phyloP scores from a whole-genome alignment of 2,888 invertebrate species.

The Agapetus fuscipes region DNA sequence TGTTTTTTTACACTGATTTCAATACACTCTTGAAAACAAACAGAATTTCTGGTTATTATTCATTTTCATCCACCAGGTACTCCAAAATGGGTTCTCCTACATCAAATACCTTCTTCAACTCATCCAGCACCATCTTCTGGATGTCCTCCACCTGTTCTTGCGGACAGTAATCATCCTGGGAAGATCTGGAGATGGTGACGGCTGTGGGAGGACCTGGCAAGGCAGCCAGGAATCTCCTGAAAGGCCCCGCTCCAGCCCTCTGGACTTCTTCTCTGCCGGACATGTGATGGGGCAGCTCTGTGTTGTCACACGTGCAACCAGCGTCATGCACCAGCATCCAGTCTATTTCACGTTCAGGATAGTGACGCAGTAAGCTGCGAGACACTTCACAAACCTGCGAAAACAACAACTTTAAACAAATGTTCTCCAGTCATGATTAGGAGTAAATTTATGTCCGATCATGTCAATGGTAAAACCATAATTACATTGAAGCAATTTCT shows the following conservation, averaged over 20 bases:
- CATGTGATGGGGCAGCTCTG: slow-evolving; percentile 76
- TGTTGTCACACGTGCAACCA: slow-evolving; percentile 81
- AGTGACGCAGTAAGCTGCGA: slow-evolving; percentile 40
- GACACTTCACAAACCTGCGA: slow-evolving; percentile 40
- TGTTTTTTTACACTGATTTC: too few relatives aligned
- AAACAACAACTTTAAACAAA: not conserved
- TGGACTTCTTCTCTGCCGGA: slow-evolving; percentile 59
- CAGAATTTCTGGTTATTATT: too few relatives aligned
- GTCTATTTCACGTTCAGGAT: slow-evolving; percentile 56
- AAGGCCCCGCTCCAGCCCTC: slow-evolving; percentile 45
- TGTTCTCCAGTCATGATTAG: not conserved
- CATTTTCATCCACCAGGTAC: slow-evolving; percentile 29
- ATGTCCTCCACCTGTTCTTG: slow-evolving; percentile 71
- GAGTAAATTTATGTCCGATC: too few relatives aligned
- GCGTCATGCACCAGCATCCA: slow-evolving; percentile 77
- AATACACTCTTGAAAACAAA: too few relatives aligned
- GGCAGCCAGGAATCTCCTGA: slow-evolving; percentile 48
- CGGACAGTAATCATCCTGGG: slow-evolving; percentile 85
- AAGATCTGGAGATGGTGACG: slow-evolving; percentile 76
- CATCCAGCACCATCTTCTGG: slow-evolving; percentile 55
- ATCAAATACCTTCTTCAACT: slow-evolving; percentile 42
- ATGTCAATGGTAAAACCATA: too few relatives aligned
- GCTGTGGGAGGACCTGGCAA: slow-evolving; percentile 54
- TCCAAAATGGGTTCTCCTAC: slow-evolving; percentile 40
- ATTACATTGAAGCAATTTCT: too few relatives aligned